A percentile compares a stretch with the other conserved stretches of the same genome.
These are phyloP conservation scores for Myiopsitta monachus DNA, from an alignment of 2,113 vertebrate species.

Conservation along the genomic window DNA sequence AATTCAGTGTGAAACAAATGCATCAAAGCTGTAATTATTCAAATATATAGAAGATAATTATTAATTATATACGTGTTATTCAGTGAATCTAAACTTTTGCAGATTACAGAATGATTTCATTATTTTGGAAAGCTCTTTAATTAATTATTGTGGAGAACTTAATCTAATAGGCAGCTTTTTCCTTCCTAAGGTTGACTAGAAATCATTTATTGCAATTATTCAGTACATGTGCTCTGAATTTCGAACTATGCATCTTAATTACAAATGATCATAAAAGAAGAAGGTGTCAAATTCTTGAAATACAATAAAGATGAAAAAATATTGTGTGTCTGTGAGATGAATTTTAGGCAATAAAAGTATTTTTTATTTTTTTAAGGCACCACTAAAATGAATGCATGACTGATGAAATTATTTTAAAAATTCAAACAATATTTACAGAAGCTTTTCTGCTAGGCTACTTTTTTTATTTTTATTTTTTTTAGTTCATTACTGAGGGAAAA, in stretches of 20 bases:
- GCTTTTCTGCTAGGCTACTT: fast-evolving
- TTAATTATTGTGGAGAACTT: background rate
- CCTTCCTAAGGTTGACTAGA: background rate
- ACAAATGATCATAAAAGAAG: background rate
- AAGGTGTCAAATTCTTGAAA: background rate
- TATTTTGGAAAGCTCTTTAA: background rate
- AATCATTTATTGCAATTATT: background rate
- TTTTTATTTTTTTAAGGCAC: background rate
- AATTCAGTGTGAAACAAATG: background rate
- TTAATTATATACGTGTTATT: background rate
- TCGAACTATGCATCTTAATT: background rate
- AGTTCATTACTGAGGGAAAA: background rate
- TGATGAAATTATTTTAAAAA: background rate
- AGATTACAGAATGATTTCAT: background rate
- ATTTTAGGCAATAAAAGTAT: background rate
- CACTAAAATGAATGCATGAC: background rate
- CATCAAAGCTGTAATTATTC: background rate
- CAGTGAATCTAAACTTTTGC: background rate
- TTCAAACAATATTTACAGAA: background rate
- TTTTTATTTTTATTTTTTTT: background rate
- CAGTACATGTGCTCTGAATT: background rate
- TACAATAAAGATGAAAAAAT: background rate
- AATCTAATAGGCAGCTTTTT: background rate
- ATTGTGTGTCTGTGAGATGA: fast-evolving
- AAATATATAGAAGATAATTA: background rate